Evolutionary conservation across 2,797 vertebrate species (phyloP).

Genomic region (Dendrocincla fuliginosa): DNA sequence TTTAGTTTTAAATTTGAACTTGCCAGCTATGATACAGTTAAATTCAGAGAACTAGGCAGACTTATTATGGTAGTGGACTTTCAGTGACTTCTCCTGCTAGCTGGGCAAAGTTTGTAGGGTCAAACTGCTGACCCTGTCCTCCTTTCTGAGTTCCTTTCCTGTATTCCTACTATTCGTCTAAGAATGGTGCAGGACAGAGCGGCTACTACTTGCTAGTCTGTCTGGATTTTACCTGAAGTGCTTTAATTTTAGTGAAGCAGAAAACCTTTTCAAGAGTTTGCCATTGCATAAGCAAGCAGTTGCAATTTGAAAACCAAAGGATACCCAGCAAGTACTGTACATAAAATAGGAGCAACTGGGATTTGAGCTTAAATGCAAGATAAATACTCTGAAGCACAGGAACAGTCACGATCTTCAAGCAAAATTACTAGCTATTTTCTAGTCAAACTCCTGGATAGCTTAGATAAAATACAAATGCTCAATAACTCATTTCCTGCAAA

Average conservation of each 20-base stretch:
- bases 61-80: constrained; percentile 18
- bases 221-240: background rate
- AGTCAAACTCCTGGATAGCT: background rate
- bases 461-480: background rate
- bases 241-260: background rate
- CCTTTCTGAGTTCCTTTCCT: background rate
- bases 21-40: background rate
- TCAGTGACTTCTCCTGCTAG: background rate
- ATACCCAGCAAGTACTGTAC: background rate
- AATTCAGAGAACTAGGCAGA: background rate
- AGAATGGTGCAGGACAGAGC: background rate
- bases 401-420: background rate
- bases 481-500: background rate
- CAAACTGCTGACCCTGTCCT: constrained; percentile 3
- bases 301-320: background rate
- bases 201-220: background rate
- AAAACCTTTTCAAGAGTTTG: background rate
- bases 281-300: background rate
- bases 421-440: background rate
- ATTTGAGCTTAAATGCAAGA: background rate
- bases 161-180: background rate
- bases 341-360: background rate
- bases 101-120: constrained; percentile 22
- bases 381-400: background rate
- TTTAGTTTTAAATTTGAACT: background rate